phyloP scores from a whole-genome alignment of 1,140 invertebrate species.

The Sitodiplosis mosellana region DNA sequence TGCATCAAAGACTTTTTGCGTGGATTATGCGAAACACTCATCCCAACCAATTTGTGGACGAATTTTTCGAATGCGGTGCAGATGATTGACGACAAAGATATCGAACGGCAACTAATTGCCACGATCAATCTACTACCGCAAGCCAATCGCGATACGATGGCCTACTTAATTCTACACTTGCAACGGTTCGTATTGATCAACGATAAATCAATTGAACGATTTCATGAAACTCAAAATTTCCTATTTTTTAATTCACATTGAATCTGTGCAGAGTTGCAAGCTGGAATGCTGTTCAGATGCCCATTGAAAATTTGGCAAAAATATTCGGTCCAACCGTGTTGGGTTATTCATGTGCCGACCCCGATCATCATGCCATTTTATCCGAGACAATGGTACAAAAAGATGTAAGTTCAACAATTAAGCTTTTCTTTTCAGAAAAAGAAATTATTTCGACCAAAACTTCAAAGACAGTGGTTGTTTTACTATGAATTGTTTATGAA shows the following conservation, averaged over 20 bases:
- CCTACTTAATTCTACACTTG: slow-evolving; percentile 68
- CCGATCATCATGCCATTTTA: slow-evolving; percentile 26
- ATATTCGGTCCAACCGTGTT: slow-evolving; percentile 74
- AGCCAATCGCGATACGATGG: slow-evolving; percentile 73
- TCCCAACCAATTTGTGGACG: slow-evolving; percentile 50
- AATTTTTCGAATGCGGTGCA: slow-evolving; percentile 54
- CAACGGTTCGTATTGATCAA: slow-evolving; percentile 32
- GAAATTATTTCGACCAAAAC: no score
- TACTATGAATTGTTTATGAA: no score
- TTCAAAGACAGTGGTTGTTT: no score
- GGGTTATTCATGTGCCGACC: slow-evolving; percentile 55
- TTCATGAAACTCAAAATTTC: no score
- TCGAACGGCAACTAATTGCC: slow-evolving; percentile 33
- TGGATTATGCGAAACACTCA: slow-evolving; percentile 54
- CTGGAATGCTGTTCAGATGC: slow-evolving; percentile 58
- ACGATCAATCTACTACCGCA: slow-evolving; percentile 56
- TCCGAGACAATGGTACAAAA: slow-evolving; percentile 36
- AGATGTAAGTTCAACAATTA: slow-evolving; percentile 27
- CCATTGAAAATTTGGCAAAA: slow-evolving; percentile 52
- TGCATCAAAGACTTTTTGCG: slow-evolving; percentile 73
- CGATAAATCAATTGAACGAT: no score
- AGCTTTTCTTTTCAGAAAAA: no score
- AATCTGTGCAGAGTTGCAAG: slow-evolving; percentile 26
- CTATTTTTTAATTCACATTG: no score
- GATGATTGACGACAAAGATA: slow-evolving; percentile 28